phyloP scores from a whole-genome alignment of 1,140 invertebrate genomes.

The Anastatus disparis region DNA sequence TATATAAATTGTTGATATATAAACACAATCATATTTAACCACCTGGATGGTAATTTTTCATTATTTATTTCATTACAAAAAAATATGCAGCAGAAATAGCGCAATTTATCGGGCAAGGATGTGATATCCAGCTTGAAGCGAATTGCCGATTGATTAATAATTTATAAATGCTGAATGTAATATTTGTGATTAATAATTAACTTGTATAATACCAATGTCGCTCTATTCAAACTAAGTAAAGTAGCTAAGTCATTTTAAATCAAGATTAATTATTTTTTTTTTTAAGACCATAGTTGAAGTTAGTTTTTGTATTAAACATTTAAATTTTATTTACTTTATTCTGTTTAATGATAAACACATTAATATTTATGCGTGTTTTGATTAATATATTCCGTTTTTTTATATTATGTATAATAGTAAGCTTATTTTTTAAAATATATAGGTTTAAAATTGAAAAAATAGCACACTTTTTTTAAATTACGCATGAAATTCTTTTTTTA shows the following conservation, averaged over 20 bases:
- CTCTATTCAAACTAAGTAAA: background rate
- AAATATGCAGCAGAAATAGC: constrained; percentile 26
- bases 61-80: constrained; percentile 6
- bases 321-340: no score
- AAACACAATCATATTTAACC: background rate
- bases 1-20: background rate
- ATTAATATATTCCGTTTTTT: no score
- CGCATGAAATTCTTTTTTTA: no score
- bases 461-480: no score
- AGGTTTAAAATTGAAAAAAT: no score
- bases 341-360: no score
- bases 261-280: no score
- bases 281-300: no score
- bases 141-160: constrained; percentile 20
- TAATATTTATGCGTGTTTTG: no score
- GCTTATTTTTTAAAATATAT: no score
- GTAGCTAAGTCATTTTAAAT: background rate
- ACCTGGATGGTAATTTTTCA: background rate
- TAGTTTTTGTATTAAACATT: no score
- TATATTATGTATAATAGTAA: no score
- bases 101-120: constrained; percentile 14
- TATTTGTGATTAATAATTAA: constrained; percentile 25
- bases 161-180: background rate
- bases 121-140: background rate
- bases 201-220: background rate